Evolutionary conservation across 2,797 vertebrate species (phyloP).

Genomic region (Percopsis omiscomaycus): DNA sequence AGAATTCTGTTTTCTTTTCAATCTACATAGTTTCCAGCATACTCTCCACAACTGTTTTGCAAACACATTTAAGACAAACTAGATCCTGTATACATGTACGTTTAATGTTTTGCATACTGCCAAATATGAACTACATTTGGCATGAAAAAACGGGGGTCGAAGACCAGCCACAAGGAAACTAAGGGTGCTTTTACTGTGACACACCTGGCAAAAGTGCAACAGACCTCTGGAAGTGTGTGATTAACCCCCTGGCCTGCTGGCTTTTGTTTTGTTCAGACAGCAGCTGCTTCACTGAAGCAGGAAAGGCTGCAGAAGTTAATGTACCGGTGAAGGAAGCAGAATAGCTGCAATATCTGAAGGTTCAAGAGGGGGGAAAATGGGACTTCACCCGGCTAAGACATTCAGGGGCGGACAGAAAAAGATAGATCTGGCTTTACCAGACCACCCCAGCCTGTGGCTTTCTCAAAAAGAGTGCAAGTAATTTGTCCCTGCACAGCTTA

Average conservation of each 20-base stretch:
- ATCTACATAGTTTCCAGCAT: too few species aligned
- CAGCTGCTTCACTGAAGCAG: conserved; percentile 60
- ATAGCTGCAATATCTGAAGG: conserved; percentile 48
- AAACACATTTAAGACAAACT: too few species aligned
- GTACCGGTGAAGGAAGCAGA: conserved; percentile 45
- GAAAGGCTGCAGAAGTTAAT: conserved; percentile 52
- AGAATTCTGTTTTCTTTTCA: too few species aligned
- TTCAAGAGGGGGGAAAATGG: conserved; percentile 8
- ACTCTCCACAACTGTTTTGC: too few species aligned
- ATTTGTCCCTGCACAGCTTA: conserved; percentile 47
- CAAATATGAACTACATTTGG: conserved; percentile 15
- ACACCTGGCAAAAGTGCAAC: conserved; percentile 58
- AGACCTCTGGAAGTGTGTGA: conserved; percentile 57
- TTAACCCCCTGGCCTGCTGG: conserved; percentile 57
- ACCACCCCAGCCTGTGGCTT: conserved; percentile 20
- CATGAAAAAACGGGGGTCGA: conserved; percentile 53
- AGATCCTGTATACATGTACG: too few species aligned
- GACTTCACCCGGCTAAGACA: conserved; percentile 26
- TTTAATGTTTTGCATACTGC: conserved; percentile 4
- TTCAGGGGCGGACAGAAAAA: conserved; percentile 16
- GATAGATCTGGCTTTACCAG: conserved; percentile 43
- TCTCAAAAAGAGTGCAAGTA: conserved; percentile 32
- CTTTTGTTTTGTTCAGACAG: conserved; percentile 58
- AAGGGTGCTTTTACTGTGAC: conserved; percentile 56
- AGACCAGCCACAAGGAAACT: conserved; percentile 51